Conservation (phyloP, 2,888 invertebrate genomes). For the Dicycla oo region DNA sequence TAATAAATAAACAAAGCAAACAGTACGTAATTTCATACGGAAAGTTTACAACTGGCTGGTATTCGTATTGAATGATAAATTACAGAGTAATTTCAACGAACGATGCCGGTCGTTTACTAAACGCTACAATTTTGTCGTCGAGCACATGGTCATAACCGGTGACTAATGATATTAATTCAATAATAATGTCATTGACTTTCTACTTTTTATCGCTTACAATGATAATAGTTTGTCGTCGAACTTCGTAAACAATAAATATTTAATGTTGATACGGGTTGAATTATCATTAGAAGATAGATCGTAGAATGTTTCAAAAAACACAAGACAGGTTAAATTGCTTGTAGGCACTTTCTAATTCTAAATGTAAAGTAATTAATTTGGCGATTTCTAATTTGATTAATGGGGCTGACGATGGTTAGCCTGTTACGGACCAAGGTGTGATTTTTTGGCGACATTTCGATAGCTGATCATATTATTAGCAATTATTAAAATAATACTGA, state of each 20-base stretch:
- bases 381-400: constrained; percentile 6
- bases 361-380: constrained; percentile 1
- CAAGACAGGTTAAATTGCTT: not conserved
- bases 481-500: not conserved
- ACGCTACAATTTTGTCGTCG: constrained; percentile 35
- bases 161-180: constrained; percentile 50
- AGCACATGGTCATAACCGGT: constrained; percentile 34
- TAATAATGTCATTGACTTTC: constrained; percentile 37
- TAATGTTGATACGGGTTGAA: constrained; percentile 8
- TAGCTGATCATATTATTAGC: not conserved
- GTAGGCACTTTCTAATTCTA: not conserved
- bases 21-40: constrained; percentile 30
- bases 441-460: too few species aligned
- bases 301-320: constrained; percentile 7
- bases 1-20: constrained; percentile 32
- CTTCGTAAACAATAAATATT: constrained; percentile 39
- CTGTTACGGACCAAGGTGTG: not conserved
- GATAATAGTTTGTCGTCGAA: constrained; percentile 30
- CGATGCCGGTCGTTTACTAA: constrained; percentile 39
- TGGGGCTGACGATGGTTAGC: not conserved
- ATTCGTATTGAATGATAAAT: constrained; percentile 48
- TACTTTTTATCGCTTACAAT: constrained; percentile 34
- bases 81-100: constrained; percentile 40
- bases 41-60: constrained; percentile 37
- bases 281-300: constrained; percentile 8